Evolutionary conservation across 2,888 invertebrate species (phyloP), one percentile per base, ranked within the genome.

Genomic region (Peribatodes rhomboidaria): DNA sequence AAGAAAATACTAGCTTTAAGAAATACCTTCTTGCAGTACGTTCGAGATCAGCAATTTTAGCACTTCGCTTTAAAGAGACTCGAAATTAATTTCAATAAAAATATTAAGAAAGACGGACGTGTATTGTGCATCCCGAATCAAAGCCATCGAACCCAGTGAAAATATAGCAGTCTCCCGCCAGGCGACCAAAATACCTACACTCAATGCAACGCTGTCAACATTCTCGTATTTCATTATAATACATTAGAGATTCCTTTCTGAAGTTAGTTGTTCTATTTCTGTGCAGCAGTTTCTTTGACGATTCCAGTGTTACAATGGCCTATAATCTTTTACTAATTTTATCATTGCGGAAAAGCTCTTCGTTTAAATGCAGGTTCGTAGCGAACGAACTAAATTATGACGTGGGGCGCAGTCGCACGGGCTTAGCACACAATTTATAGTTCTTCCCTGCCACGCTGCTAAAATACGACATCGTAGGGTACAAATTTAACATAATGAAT

Each of bases 341-440:
- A 55, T 33, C n/a, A 35, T 9, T 42, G 13, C n/a, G 18, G 37
- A 39, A 61, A 56, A 46, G 10, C 0, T 27, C 42, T 61, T 47
- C n/a, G 60, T 61, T 42, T 61, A 33, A 63, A 31, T 58, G 67
- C 67, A 60, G n/a, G 66, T 68, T 50, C 52, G 37, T 60, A 42
- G 50, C 13, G 13, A 60, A 41, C 49, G 53, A 33, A 60, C 37
- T 67, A 53, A 63, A 67, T 62, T 62, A 67, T 56, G 49, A 60
- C 59, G 53, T 60, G 59, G 52, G 57, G 64, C 54, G 59, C 53
- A 59, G 65, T 67, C 59, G 41, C 50, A 60, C 61, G 60, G 31
- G 54, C 41, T 71, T 64, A 62, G 57, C 50, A 56, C 58, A 49
- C 58, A 55, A 71, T 71, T 71, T 67, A 71, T 71, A 46, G 61